These are phyloP conservation scores for Acanthosoma haemorrhoidale DNA, from an alignment of 2,888 invertebrate species.

Conservation along the genomic window DNA sequence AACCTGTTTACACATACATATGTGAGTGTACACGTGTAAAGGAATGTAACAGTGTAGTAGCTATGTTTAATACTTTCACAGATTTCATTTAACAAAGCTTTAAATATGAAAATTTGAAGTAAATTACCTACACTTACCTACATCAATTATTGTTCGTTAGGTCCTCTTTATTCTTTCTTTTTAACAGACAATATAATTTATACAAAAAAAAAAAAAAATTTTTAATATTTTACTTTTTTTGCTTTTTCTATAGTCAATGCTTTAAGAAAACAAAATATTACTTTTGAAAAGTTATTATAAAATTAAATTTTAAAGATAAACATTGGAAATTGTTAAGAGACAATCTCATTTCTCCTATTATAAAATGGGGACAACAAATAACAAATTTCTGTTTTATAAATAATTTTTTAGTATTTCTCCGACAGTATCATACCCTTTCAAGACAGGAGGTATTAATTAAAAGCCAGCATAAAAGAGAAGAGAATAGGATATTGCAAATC, in stretches of 20 bases:
- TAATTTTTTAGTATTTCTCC: constrained; percentile 7
- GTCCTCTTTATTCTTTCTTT: background rate
- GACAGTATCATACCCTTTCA: too few relatives aligned
- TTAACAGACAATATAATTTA: background rate
- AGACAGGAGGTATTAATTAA: too few relatives aligned
- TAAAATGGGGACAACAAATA: background rate
- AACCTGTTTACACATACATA: background rate
- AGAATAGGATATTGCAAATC: too few relatives aligned
- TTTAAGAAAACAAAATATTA: background rate
- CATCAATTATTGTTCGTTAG: constrained; percentile 10
- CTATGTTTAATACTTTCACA: background rate
- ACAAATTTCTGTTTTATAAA: constrained; percentile 5
- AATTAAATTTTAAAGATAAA: background rate
- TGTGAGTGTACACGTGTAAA: background rate
- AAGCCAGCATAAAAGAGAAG: too few relatives aligned
- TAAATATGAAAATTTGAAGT: constrained; percentile 1
- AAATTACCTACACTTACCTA: constrained; percentile 2
- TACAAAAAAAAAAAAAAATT: background rate
- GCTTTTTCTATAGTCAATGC: background rate
- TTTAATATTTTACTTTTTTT: background rate
- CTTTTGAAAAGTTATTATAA: background rate
- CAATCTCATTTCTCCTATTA: background rate
- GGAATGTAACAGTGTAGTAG: constrained; percentile 12
- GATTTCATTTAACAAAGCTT: background rate
- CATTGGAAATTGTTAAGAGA: background rate